Evolutionary conservation across 1,140 invertebrate species (phyloP).

Genomic region (Camponotus floridanus): DNA sequence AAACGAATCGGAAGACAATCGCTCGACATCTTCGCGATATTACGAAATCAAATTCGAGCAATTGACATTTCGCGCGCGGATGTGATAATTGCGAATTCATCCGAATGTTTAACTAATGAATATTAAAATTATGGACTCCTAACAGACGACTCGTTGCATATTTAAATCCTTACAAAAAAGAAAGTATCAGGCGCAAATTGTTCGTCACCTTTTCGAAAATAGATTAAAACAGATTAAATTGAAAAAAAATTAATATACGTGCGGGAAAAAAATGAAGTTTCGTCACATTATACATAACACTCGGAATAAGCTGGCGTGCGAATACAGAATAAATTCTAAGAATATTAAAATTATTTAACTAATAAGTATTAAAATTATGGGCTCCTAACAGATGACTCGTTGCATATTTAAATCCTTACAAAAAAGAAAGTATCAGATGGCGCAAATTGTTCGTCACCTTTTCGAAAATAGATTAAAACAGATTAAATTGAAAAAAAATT

Average conservation of each 20-base stretch:
- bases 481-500: conserved; percentile 5
- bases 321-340: conserved; percentile 27
- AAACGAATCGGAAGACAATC: conserved; percentile 24
- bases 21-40: not conserved
- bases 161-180: conserved; percentile 25
- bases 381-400: conserved; percentile 10
- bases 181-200: not conserved
- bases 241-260: not conserved
- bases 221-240: not conserved
- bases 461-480: not conserved
- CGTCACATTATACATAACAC: not conserved
- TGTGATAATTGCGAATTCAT: conserved; percentile 41
- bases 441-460: conserved; percentile 1
- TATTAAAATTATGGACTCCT: conserved; percentile 14
- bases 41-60: conserved; percentile 5
- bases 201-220: not conserved
- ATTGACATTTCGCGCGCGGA: conserved; percentile 2
- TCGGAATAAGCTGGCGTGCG: conserved; percentile 11
- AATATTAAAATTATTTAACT: too few relatives aligned
- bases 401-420: conserved; percentile 40
- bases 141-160: conserved; percentile 24
- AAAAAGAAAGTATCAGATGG: not conserved
- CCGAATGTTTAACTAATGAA: conserved; percentile 34
- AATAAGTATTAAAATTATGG: conserved; percentile 49
- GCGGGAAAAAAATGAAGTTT: not conserved